Conservation (phyloP, 2,888 invertebrate genomes). For the Lepidocyrtinus sp. region DNA sequence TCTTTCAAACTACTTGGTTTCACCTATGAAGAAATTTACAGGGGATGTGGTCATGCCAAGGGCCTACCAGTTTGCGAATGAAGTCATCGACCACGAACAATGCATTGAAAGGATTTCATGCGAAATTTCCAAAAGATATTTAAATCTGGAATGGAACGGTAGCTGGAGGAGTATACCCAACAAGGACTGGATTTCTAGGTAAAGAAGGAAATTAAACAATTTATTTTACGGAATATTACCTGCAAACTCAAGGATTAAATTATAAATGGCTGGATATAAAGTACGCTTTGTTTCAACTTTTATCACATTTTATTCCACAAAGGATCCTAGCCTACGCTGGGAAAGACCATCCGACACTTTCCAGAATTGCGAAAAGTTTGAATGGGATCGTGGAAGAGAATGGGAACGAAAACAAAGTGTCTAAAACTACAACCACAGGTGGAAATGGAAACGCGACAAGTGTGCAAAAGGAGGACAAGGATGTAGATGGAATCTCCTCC, state of each 20-base stretch:
- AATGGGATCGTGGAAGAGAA: neutral
- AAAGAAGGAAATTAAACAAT: constrained; percentile 2
- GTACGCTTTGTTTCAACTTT: neutral
- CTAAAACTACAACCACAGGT: constrained; percentile 1
- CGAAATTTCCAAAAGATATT: constrained; percentile 37
- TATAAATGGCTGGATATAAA: neutral
- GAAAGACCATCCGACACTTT: constrained; percentile 19
- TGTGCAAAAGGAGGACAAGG: neutral
- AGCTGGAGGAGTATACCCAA: constrained; percentile 33
- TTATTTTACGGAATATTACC: neutral
- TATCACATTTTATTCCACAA: neutral
- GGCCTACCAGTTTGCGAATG: constrained; percentile 19
- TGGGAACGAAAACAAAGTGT: neutral
- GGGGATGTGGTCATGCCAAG: constrained; percentile 2
- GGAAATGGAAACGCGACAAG: neutral
- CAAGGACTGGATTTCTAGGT: constrained; percentile 42
- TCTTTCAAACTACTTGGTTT: constrained; percentile 3
- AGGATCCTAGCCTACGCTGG: constrained; percentile 32
- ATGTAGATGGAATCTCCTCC: neutral
- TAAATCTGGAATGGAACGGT: neutral
- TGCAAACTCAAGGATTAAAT: no score
- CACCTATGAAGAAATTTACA: neutral
- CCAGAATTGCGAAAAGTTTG: constrained; percentile 39
- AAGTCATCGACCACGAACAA: constrained; percentile 41
- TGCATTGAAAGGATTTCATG: constrained; percentile 55